phyloP scores from a whole-genome alignment of 2,113 vertebrate genomes.

The Actenoides hombroni region DNA sequence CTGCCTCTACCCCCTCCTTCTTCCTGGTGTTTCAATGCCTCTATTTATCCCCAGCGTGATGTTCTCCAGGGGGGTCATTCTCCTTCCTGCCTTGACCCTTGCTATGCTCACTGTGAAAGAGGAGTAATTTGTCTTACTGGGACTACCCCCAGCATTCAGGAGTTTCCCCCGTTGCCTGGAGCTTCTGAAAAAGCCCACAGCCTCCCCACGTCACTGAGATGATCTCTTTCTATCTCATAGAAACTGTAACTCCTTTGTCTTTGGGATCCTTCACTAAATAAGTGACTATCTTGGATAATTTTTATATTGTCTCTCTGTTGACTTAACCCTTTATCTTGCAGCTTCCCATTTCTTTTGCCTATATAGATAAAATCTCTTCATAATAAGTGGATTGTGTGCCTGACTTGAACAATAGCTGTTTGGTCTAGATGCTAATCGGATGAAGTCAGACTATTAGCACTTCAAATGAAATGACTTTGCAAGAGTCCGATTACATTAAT shows the following conservation, averaged over 20 bases:
- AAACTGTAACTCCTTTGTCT: constrained; percentile 43
- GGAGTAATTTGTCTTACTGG: neutral
- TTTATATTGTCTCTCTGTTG: neutral
- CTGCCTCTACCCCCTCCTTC: neutral
- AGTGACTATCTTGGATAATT: neutral
- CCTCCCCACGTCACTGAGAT: neutral
- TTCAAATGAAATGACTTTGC: constrained; percentile 28
- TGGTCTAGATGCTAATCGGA: neutral
- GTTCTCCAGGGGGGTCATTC: neutral
- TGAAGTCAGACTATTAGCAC: constrained; percentile 42
- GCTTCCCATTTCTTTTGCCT: constrained; percentile 9
- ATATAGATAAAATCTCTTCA: neutral
- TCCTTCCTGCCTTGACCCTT: neutral
- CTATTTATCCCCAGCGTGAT: neutral
- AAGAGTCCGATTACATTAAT: neutral
- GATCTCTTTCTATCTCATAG: neutral
- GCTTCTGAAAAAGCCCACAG: constrained; percentile 11
- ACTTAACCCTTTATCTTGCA: neutral
- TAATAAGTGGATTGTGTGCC: neutral
- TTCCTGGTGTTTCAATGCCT: constrained; percentile 22
- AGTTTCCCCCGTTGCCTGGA: neutral
- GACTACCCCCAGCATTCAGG: neutral
- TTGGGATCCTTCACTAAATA: neutral
- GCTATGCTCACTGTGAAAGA: neutral
- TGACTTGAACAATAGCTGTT: constrained; percentile 11